Percentiles rank a stretch among this genome's conserved stretches.
phyloP scores from a whole-genome alignment of 2,797 vertebrate genomes.

The Steatocranus sp. region DNA sequence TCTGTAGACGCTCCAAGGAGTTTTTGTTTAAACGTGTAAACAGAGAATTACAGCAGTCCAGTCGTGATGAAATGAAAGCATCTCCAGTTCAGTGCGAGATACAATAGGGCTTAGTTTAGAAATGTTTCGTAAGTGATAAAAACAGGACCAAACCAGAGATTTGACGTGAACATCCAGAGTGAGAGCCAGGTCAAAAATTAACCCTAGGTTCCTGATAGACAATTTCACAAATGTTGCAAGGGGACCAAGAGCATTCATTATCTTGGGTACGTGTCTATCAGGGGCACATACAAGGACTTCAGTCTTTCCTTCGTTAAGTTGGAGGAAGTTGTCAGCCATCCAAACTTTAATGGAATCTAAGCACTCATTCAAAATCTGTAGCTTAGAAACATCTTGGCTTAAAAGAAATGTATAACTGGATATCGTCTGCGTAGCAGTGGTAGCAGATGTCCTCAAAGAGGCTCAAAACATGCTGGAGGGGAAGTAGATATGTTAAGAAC shows the following conservation, averaged over 20 bases:
- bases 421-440: neutral
- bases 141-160: neutral
- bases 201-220: neutral
- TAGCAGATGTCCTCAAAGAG: neutral
- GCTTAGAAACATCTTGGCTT: neutral
- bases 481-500: neutral
- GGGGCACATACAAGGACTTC: neutral
- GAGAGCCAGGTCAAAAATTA: neutral
- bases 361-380: neutral
- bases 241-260: neutral
- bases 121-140: neutral
- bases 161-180: neutral
- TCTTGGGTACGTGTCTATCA: neutral
- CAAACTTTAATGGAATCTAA: neutral
- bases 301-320: neutral
- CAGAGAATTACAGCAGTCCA: too few relatives aligned
- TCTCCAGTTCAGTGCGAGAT: neutral
- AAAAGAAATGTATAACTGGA: neutral
- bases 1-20: too few relatives aligned
- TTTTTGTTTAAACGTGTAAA: too few relatives aligned
- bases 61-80: too few relatives aligned
- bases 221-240: neutral
- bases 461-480: neutral
- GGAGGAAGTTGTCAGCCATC: neutral
- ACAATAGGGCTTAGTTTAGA: accelerated